Evolutionary conservation across 2,888 invertebrate genomes (phyloP).

Genomic region (Trissolcus brochymenae): DNA sequence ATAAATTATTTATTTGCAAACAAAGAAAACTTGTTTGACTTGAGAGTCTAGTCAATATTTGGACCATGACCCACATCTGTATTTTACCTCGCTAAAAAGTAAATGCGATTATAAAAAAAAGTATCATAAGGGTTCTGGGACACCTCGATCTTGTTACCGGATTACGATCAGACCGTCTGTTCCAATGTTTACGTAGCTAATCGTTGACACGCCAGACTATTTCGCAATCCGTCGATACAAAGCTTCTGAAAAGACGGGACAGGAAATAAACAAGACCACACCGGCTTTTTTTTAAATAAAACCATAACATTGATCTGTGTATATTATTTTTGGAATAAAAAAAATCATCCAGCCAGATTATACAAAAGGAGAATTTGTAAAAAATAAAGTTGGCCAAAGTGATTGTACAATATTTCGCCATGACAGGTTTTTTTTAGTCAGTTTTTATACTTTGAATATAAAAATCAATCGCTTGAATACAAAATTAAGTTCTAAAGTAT

Average conservation of each 20-base stretch:
- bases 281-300: slow-evolving; percentile 16
- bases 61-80: slow-evolving; percentile 32
- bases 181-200: slow-evolving; percentile 27
- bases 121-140: slow-evolving; percentile 63
- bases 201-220: slow-evolving; percentile 8
- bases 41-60: slow-evolving; percentile 3
- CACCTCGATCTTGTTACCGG: slow-evolving; percentile 66
- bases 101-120: slow-evolving; percentile 64
- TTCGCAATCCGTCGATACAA: background rate
- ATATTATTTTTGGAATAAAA: slow-evolving; percentile 36
- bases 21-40: background rate
- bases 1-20: too few relatives aligned
- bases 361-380: slow-evolving; percentile 6
- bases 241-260: background rate
- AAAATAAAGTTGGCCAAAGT: background rate
- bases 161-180: slow-evolving; percentile 56
- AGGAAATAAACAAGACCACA: background rate
- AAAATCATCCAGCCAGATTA: slow-evolving; percentile 10
- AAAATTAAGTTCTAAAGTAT: too few relatives aligned
- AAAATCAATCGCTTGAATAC: background rate
- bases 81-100: slow-evolving; percentile 24
- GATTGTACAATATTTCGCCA: background rate
- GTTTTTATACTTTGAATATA: slow-evolving; percentile 1
- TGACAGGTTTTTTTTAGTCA: background rate
- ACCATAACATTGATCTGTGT: slow-evolving; percentile 28